Evolutionary conservation across 2,113 vertebrate species (phyloP).

Genomic region (Poeciliopsis prolifica): DNA sequence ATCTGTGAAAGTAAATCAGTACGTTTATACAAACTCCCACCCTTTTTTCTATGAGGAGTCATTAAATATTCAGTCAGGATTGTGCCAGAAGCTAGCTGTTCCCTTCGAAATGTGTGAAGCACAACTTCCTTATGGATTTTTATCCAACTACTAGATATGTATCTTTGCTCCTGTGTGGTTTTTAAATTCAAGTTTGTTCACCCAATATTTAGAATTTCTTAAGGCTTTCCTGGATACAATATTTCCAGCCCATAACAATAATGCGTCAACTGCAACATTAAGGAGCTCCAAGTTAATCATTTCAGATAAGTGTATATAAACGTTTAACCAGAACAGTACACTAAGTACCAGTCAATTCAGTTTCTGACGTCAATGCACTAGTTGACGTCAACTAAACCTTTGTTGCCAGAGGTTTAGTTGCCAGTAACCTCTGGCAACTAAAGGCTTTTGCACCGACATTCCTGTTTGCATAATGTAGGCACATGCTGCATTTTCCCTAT

Average conservation of each 20-base stretch:
- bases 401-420: too few species aligned
- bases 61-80: neutral
- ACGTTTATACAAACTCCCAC: neutral
- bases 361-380: neutral
- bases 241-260: too few species aligned
- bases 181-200: neutral
- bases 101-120: neutral
- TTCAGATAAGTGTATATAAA: neutral
- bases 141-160: neutral
- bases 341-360: neutral
- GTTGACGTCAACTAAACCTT: neutral
- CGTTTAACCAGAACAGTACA: neutral
- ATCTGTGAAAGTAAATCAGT: neutral
- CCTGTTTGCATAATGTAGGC: conserved; percentile 43
- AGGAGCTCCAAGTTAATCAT: too few species aligned
- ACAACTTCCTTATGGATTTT: neutral
- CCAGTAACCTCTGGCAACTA: conserved; percentile 33
- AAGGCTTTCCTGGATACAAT: too few species aligned
- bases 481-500: conserved; percentile 55
- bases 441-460: conserved; percentile 28
- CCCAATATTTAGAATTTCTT: neutral
- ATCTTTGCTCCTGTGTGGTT: neutral
- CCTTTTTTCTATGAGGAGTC: neutral
- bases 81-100: neutral
- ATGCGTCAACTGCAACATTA: too few species aligned